A percentile compares a stretch with the other conserved stretches of the same genome.
Conservation (phyloP, 2,888 invertebrate genomes). For the Diplolepis rosae region DNA sequence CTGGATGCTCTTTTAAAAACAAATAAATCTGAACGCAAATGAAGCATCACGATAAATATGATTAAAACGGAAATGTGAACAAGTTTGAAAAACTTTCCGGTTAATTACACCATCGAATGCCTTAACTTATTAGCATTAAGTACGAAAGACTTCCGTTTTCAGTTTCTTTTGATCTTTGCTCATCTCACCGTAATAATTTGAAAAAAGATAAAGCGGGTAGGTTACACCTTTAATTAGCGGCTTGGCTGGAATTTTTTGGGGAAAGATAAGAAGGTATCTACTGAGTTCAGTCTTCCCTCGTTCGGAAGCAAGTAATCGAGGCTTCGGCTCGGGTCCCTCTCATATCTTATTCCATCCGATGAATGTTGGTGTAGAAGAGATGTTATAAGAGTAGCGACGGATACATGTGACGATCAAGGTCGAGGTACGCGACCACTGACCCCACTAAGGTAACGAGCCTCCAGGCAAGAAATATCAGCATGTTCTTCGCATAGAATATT, state of each 20-base stretch:
- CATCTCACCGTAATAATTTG: not conserved
- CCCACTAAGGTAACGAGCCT: not conserved
- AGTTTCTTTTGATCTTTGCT: not conserved
- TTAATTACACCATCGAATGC: not conserved
- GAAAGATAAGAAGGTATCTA: slow-evolving; percentile 69
- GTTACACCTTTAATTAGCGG: slow-evolving; percentile 68
- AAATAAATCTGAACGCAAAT: not conserved
- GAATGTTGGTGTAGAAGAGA: slow-evolving; percentile 1
- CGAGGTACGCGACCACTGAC: slow-evolving; percentile 3
- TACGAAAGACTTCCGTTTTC: not conserved
- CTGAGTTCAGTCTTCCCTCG: slow-evolving; percentile 50
- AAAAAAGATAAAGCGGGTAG: slow-evolving; percentile 46
- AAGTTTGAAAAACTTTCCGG: not conserved
- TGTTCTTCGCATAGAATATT: not conserved
- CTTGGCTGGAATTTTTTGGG: slow-evolving; percentile 65
- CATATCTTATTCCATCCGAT: slow-evolving; percentile 56
- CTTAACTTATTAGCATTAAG: not conserved
- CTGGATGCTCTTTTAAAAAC: not conserved
- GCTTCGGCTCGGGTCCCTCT: slow-evolving; percentile 49
- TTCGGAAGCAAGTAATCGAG: slow-evolving; percentile 49
- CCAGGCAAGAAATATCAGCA: not conserved
- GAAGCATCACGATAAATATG: no score
- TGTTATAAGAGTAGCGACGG: slow-evolving; percentile 16
- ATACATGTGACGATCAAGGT: slow-evolving; percentile 2
- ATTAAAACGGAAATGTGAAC: no score